These are phyloP conservation scores for Arctopsyche grandis DNA, from an alignment of 1,140 invertebrate species.

Conservation along the genomic window DNA sequence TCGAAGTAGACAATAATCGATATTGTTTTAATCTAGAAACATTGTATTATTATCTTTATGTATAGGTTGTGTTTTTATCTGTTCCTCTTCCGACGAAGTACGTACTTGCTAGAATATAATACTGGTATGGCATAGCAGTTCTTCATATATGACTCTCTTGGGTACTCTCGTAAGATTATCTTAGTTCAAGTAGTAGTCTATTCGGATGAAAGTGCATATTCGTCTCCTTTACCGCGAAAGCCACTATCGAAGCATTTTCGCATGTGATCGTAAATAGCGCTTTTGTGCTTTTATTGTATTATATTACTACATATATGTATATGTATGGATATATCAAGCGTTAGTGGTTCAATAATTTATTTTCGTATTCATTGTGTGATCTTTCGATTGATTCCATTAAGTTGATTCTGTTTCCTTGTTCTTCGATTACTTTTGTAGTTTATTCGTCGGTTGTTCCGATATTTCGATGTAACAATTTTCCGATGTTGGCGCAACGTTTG, in stretches of 20 bases:
- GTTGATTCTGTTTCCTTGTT: too few species aligned
- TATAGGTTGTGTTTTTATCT: too few species aligned
- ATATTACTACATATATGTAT: too few species aligned
- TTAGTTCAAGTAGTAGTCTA: not conserved
- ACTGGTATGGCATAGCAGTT: not conserved
- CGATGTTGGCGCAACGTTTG: not conserved
- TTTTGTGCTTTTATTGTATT: not conserved
- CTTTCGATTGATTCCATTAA: too few species aligned
- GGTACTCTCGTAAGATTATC: conserved; percentile 2
- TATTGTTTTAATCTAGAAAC: too few species aligned
- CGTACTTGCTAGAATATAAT: not conserved
- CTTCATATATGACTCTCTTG: conserved; percentile 1
- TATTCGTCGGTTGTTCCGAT: too few species aligned
- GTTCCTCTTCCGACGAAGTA: too few species aligned
- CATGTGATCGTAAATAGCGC: not conserved
- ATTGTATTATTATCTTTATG: too few species aligned
- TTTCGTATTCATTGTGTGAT: too few species aligned
- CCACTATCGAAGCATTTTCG: not conserved
- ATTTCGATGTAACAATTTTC: not conserved
- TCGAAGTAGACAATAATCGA: too few species aligned
- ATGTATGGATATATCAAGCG: too few species aligned
- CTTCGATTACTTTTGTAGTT: not conserved
- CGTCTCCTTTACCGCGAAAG: not conserved
- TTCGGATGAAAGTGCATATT: not conserved
- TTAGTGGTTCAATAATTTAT: too few species aligned